phyloP scores from a whole-genome alignment of 2,797 vertebrate species.

The Mus minutoides region DNA sequence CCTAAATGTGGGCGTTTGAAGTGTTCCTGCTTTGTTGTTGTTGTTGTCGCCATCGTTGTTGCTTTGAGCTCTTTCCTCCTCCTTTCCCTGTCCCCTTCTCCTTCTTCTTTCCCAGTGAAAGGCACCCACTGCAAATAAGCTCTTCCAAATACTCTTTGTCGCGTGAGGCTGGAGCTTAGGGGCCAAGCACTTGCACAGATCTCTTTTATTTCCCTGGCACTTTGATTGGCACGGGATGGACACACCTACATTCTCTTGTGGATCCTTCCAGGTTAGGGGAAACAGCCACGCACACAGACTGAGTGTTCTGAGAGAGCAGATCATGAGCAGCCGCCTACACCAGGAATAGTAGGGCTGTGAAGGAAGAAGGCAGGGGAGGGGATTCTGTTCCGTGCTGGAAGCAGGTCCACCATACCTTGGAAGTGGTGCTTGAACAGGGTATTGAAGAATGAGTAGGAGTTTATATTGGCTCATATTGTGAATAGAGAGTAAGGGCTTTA shows the following conservation, averaged over 20 bases:
- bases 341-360: neutral
- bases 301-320: neutral
- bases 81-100: too few species aligned
- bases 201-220: too few species aligned
- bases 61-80: neutral
- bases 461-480: neutral
- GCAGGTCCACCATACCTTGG: neutral
- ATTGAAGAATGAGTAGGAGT: slow-evolving; percentile 13
- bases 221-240: neutral
- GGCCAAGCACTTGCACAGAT: neutral
- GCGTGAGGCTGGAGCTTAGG: neutral
- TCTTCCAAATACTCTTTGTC: neutral
- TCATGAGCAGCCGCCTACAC: neutral
- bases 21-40: neutral
- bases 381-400: neutral
- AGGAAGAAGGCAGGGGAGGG: neutral
- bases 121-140: neutral
- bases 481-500: neutral
- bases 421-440: neutral
- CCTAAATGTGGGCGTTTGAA: neutral
- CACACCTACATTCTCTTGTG: neutral
- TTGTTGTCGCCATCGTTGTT: neutral
- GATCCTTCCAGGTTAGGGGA: neutral
- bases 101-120: neutral
- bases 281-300: neutral